Evolutionary conservation across 2,888 invertebrate species (phyloP), one percentile per base, ranked within the genome.

Genomic region (Cephonodes hylas): DNA sequence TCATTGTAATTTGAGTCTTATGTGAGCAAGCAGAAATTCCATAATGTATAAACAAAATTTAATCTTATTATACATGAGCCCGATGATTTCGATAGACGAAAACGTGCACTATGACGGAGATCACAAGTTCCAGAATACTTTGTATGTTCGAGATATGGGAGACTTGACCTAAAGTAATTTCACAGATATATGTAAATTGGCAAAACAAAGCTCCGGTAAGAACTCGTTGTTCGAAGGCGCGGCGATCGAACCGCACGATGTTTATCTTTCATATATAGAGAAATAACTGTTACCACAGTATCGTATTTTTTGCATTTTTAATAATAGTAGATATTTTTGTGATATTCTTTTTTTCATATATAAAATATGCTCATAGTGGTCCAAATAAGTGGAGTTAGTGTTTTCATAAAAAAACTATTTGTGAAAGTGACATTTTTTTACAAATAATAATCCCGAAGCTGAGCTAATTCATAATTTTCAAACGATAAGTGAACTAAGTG

Each of bases 111-210:
- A 31, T 53, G 18, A 1, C 15, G 3, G 18, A 1, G 18, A 7
- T 5, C 7, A 48, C 27, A 48, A 31, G 53, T 18, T 53, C 8
- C 18, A 53, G 27, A 31, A 18, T 31, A 3, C 15, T 15, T 2
- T 31, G 53, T 31, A 31, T 31, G 10, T 31, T 53, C 18, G 4
- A 8, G 18, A 31, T 31, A 31, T 53, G 31, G 27, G 53, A 53
- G 7, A 6, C 18, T 53, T 53, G 27, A 53, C 27, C 53, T 18
- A n/a, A 27, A 53, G 53, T 53, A 15, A 53, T 53, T 53, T 53
- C 53, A 53, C 53, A 53, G 53, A 53, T 53, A 53, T 53, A 53
- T 53, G 53, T 53, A 31, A 53, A 53, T 53, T 53, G 53, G 53
- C 53, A 18, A 53, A 53, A 53, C 53, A 53, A 53, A 53, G 27